Percentiles rank a stretch among this genome's conserved stretches.
Evolutionary conservation across 2,113 vertebrate genomes (phyloP).

Genomic region (Brachyhypopomus gauderio): DNA sequence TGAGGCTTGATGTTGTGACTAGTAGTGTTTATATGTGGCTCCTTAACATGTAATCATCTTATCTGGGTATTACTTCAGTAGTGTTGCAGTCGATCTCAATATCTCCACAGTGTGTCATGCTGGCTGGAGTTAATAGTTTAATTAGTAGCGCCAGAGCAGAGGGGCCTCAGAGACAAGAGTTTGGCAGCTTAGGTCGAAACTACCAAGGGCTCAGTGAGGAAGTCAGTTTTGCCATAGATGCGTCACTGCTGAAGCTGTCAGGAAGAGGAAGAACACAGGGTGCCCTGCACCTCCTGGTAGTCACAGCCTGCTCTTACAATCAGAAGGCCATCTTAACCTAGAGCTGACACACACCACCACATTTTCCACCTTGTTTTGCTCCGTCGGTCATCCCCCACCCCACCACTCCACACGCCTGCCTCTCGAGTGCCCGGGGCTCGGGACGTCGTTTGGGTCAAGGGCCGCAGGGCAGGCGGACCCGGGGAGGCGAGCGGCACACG

Average conservation of each 20-base stretch:
- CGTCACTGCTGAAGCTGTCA: slow-evolving; percentile 63
- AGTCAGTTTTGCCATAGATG: slow-evolving; percentile 58
- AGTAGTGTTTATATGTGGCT: slow-evolving; percentile 56
- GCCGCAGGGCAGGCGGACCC: slow-evolving; percentile 43
- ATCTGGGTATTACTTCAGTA: slow-evolving; percentile 54
- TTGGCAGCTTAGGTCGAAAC: slow-evolving; percentile 19
- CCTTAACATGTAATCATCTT: slow-evolving; percentile 63
- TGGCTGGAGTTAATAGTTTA: slow-evolving; percentile 19
- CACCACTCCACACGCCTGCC: slow-evolving; percentile 42
- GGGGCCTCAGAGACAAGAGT: background rate
- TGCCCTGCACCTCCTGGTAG: slow-evolving; percentile 15
- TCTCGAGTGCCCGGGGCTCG: slow-evolving; percentile 13
- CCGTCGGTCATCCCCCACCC: background rate
- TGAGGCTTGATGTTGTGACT: slow-evolving; percentile 66
- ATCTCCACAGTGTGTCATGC: background rate
- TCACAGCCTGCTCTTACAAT: background rate
- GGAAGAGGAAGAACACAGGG: slow-evolving; percentile 67
- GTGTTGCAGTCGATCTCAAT: background rate
- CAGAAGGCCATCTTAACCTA: background rate
- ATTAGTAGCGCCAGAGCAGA: background rate
- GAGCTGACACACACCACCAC: background rate
- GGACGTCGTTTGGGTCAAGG: slow-evolving; percentile 49
- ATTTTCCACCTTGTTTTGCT: background rate
- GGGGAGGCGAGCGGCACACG: slow-evolving; percentile 58
- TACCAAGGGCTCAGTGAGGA: slow-evolving; percentile 55